A percentile compares a stretch with the other conserved stretches of the same genome.
Evolutionary conservation across 2,113 vertebrate genomes (phyloP).

Genomic region (Platysteira castanea): DNA sequence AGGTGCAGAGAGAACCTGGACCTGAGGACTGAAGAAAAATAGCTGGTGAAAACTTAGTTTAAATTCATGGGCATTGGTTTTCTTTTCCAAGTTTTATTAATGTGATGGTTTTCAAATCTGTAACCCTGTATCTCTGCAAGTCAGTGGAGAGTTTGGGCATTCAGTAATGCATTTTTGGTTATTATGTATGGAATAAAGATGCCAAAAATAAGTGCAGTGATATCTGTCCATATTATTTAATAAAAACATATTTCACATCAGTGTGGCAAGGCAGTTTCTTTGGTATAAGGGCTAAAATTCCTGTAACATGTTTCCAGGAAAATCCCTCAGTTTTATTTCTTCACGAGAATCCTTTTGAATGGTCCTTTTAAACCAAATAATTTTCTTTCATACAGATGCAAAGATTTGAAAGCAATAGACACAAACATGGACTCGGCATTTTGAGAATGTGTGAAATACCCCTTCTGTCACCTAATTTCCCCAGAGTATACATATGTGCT

Average conservation of each 20-base stretch:
- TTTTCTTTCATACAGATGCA: slow-evolving; percentile 11
- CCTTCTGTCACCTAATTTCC: slow-evolving; percentile 51
- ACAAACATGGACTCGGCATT: slow-evolving; percentile 36
- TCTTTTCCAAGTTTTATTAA: background rate
- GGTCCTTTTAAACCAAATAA: background rate
- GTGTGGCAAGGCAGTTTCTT: accelerated
- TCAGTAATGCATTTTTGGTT: background rate
- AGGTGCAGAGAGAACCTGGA: background rate
- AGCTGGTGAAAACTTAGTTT: background rate
- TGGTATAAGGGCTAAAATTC: background rate
- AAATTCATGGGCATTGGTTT: background rate
- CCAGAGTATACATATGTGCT: background rate
- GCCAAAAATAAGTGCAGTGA: background rate
- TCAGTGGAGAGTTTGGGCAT: background rate
- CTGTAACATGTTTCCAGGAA: background rate
- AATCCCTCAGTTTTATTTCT: background rate
- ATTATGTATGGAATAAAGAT: background rate
- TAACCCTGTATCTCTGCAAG: background rate
- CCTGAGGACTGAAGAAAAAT: background rate
- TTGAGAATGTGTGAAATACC: slow-evolving; percentile 19
- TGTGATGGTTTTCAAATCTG: background rate
- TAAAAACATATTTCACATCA: background rate
- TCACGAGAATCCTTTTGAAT: background rate
- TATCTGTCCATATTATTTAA: background rate
- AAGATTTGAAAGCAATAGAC: slow-evolving; percentile 36